Percentiles rank a stretch among this genome's conserved stretches.
phyloP scores from a whole-genome alignment of 2,888 invertebrate genomes.

The Lypha dubia region DNA sequence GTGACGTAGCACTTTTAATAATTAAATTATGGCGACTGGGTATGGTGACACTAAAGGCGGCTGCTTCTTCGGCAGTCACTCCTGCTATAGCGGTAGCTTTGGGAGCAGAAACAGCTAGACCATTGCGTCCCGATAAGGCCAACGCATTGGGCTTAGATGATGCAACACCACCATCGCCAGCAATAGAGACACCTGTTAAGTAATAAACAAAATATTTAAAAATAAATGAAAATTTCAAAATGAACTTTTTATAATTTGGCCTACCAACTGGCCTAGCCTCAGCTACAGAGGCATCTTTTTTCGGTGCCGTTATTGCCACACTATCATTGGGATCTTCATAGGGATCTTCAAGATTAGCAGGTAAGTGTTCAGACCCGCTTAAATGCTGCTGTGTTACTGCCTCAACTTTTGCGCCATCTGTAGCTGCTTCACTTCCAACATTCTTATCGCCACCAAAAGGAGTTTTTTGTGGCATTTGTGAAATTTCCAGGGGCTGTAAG shows the following conservation, averaged over 20 bases:
- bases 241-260: constrained; percentile 40
- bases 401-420: constrained; percentile 75
- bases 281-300: constrained; percentile 87
- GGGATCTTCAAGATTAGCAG: constrained; percentile 78
- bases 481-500: constrained; percentile 77
- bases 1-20: constrained; percentile 75
- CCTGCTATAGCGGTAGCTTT: constrained; percentile 91
- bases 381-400: constrained; percentile 79
- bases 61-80: constrained; percentile 83
- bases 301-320: constrained; percentile 84
- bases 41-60: constrained; percentile 80
- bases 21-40: constrained; percentile 80
- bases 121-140: constrained; percentile 88
- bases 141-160: constrained; percentile 89
- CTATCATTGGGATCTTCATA: constrained; percentile 82
- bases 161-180: constrained; percentile 88
- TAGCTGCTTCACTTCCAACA: constrained; percentile 51
- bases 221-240: background rate
- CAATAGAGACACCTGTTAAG: constrained; percentile 85
- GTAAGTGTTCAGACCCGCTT: constrained; percentile 80
- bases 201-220: constrained; percentile 57
- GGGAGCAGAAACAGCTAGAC: constrained; percentile 88
- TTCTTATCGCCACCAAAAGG: constrained; percentile 6
- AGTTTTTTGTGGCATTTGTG: constrained; percentile 27
- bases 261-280: constrained; percentile 90